Evolutionary conservation across 2,113 vertebrate genomes (phyloP), one percentile per base, ranked within the genome.

Genomic region (Cygnus buccinator): DNA sequence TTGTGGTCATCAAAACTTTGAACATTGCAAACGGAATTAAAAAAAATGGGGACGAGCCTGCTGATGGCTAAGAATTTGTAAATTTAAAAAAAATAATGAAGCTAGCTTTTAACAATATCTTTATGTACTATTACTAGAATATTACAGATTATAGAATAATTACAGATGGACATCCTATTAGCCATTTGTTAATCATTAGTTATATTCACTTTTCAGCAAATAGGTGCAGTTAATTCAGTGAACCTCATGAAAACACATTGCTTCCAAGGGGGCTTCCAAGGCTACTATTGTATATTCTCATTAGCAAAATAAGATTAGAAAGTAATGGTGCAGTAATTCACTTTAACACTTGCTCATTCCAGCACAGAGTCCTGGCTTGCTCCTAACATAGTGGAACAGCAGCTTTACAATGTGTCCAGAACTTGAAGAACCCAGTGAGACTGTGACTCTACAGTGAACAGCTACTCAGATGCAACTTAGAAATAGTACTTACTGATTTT

Each of bases 401-500:
- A 90, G n/a, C 31, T 90, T 87, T 74, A 65, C 11, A 68, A 26
- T 21, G 21, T 62, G 29, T 11, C 16, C 74, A 84, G 55, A 84
- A 75, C 10, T 4, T 46, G 16, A 87, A 94, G 28, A 91, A 44
- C 6, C 3, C 2, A 1, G 22, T 8, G 74, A 62, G 35, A 44
- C 63, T 3, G 0, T 31, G 13, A 16, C 44, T 84, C 58, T 35
- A 33, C 9, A 63, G 52, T 13, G 26, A 61, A 48, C 41, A 72
- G 50, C 25, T 87, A 28, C 35, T 71, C 10, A 48, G 76, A 35
- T 3, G 6, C 6, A 50, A 7, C 20, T 48, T 46, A 46, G 62
- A 93, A 92, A 28, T 28, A 31, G 39, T 77, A 98, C 98, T 98
- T 96, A 99, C 99, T 99, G 95, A 99, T 99, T 95, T 99, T 99